phyloP scores from a whole-genome alignment of 2,797 vertebrate genomes.

The Menidia menidia region DNA sequence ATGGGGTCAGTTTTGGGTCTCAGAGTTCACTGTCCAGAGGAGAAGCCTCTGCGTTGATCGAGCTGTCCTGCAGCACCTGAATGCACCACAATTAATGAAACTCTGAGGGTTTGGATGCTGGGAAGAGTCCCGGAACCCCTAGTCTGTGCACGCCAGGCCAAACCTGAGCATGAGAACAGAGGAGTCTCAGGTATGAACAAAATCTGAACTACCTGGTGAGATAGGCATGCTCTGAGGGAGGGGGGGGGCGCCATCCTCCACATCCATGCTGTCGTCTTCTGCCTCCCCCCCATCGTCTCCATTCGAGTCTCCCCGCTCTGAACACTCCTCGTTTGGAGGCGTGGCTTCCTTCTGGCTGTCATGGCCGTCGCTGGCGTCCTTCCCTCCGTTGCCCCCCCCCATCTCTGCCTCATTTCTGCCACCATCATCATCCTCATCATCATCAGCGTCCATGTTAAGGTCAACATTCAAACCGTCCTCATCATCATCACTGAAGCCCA shows the following conservation, averaged over 20 bases:
- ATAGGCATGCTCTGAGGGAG: conserved; percentile 22
- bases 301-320: neutral
- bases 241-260: conserved; percentile 14
- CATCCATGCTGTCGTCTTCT: neutral
- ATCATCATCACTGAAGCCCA: conserved; percentile 33
- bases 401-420: neutral
- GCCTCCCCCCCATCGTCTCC: neutral
- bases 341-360: neutral
- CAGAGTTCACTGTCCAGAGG: no score
- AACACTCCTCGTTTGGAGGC: neutral
- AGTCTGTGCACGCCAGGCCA: no score
- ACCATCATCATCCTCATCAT: conserved; percentile 28
- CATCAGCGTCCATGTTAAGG: conserved; percentile 46
- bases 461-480: conserved; percentile 54
- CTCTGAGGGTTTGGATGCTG: no score
- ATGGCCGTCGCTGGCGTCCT: neutral
- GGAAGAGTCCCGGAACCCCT: no score
- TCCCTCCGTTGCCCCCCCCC: neutral
- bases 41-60: no score
- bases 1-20: no score
- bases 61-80: no score
- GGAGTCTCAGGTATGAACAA: no score
- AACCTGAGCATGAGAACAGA: no score
- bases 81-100: no score
- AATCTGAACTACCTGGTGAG: no score